Base-by-base conservation (phyloP, 2,888 invertebrate genomes). In the Thyatira batis region DNA sequence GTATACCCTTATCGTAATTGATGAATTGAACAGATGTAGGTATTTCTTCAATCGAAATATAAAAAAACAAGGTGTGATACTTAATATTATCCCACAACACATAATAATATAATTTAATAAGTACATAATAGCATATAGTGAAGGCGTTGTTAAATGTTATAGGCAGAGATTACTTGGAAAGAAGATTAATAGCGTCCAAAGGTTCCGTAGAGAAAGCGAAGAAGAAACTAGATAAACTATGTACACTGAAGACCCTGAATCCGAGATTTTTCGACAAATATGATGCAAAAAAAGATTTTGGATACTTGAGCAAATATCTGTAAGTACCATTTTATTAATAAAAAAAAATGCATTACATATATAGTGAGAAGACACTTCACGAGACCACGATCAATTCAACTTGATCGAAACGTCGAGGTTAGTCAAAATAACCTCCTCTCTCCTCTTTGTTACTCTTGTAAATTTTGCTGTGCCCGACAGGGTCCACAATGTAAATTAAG, bases 201-300 rank as follows among this genome's bases (percentile, higher is more conserved):
- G 81, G 80, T 2, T 71, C 78, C 0, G 52, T 76, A 8, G 82
- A 84, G 55, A 63, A 65, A 30, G 69, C 78, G 0, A 84, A 84
- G 51, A 57, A 56, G 4, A 69, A 61, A 11, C 20, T 84, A 1
- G 83, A 84, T n/a, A 78, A 69, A 53, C 45, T 73, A 8, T 80
- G 78, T 27, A 83, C 83, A 0, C 54, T 73, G 11, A 73, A 64
- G n/a, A 73, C 74, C 0, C 20, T 82, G 27, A 51, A 79, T 52
- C 77, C 82, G 0, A 65, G 72, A 6, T 73, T 68, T 20, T 76
- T 76, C 45, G 57, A 65, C 2, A 52, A 55, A 0, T 51, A 60
- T 4, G 60, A 74, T 51, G 39, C 60, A 0, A 61, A 60, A 5
- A 57, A 65, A 8, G 68, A 68, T 17, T 58, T 71, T 13, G 50